These are phyloP conservation scores for Tachuris rubrigastra DNA, from an alignment of 2,113 vertebrate genomes.

Conservation along the genomic window DNA sequence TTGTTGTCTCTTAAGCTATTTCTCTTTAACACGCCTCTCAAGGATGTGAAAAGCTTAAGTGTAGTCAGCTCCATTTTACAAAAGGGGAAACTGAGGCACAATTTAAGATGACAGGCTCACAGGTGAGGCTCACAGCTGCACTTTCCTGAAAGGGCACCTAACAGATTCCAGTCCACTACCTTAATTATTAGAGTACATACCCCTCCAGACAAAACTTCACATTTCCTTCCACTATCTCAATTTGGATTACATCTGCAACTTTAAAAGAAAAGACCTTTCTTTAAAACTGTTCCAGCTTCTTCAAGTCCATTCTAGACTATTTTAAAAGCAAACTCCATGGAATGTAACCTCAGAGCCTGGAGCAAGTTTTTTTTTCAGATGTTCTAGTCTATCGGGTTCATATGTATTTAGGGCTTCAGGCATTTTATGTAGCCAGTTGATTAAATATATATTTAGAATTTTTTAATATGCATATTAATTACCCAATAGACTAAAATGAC, in stretches of 20 bases:
- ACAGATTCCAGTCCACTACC: neutral
- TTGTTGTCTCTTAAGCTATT: neutral
- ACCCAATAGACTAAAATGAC: slow-evolving; percentile 51
- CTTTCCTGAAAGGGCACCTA: neutral
- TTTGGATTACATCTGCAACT: neutral
- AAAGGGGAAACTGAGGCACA: neutral
- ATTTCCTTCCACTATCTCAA: neutral
- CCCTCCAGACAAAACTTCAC: neutral
- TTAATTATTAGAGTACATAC: neutral
- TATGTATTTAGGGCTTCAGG: slow-evolving; percentile 15
- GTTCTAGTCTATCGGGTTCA: slow-evolving; percentile 5
- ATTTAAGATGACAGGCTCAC: neutral
- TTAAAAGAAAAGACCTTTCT: neutral
- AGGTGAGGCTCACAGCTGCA: neutral
- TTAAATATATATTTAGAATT: slow-evolving; percentile 74
- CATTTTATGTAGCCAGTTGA: slow-evolving; percentile 51
- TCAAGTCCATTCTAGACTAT: neutral
- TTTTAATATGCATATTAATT: slow-evolving; percentile 73
- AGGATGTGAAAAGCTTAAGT: neutral
- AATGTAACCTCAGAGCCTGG: neutral
- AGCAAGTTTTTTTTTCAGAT: neutral
- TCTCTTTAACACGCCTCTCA: neutral
- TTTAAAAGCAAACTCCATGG: neutral
- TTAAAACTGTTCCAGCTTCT: neutral
- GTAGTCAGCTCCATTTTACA: neutral